Evolutionary conservation across 2,797 vertebrate genomes (phyloP).

Genomic region (Molossus alvarezi): DNA sequence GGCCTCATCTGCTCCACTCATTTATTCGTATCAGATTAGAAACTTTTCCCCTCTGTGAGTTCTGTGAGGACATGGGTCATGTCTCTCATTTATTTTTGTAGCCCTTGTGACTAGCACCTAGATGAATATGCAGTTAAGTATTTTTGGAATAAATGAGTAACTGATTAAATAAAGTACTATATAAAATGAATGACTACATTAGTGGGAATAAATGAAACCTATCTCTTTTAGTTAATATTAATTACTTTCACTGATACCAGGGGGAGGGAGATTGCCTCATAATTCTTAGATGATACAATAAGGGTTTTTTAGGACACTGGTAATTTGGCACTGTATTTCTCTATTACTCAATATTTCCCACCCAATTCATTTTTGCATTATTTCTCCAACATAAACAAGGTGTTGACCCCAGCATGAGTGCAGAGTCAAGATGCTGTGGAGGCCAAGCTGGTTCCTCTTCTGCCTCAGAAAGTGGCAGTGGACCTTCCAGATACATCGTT

Average conservation of each 20-base stretch:
- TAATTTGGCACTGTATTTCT: not conserved
- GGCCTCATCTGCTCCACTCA: not conserved
- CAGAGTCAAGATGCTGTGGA: not conserved
- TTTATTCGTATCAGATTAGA: not conserved
- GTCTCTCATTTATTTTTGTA: not conserved
- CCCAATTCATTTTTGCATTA: not conserved
- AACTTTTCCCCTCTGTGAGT: not conserved
- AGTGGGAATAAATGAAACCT: not conserved
- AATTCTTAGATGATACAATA: constrained; percentile 22
- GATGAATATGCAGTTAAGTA: not conserved
- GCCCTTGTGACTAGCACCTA: not conserved
- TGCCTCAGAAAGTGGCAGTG: too few relatives aligned
- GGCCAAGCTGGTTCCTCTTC: not conserved
- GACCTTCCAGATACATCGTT: not conserved
- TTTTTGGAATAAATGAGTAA: not conserved
- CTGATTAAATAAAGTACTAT: not conserved
- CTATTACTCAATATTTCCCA: not conserved
- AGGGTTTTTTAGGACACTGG: not conserved
- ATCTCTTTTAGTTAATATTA: not conserved
- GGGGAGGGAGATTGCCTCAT: not conserved
- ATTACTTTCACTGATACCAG: not conserved
- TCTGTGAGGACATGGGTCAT: not conserved
- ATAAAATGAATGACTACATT: not conserved
- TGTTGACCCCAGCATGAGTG: not conserved
- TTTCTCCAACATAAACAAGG: not conserved